phyloP scores from a whole-genome alignment of 2,113 vertebrate genomes.

The Phaethon lepturus region DNA sequence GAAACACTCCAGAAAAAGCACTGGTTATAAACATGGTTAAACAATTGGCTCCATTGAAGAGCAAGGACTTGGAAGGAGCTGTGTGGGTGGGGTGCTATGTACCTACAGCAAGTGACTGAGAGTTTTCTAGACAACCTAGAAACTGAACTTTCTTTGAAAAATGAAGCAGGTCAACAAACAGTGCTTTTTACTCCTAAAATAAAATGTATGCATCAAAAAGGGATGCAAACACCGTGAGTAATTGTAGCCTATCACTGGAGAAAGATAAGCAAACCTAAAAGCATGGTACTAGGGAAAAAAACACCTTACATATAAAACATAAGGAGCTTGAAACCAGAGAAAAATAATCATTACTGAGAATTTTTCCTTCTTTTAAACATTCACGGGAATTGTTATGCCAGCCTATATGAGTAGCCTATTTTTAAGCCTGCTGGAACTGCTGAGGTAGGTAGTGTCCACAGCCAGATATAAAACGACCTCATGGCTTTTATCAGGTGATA shows the following conservation, averaged over 20 bases:
- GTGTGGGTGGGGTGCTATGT: not conserved
- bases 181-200: not conserved
- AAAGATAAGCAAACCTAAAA: not conserved
- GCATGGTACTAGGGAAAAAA: not conserved
- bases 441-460: not conserved
- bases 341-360: not conserved
- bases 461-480: not conserved
- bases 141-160: not conserved
- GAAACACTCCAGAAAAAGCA: not conserved
- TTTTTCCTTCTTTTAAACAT: not conserved
- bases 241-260: accelerated
- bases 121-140: not conserved
- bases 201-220: not conserved
- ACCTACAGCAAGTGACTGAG: not conserved
- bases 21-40: not conserved
- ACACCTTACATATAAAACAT: not conserved
- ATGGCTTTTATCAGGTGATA: not conserved
- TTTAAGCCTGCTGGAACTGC: not conserved
- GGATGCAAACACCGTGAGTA: not conserved
- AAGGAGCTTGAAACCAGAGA: not conserved
- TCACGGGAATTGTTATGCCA: not conserved
- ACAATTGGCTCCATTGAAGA: not conserved
- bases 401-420: not conserved
- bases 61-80: not conserved
- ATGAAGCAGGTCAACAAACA: not conserved